Conservation (phyloP, 92 coral and sea anemone species). For the Epizoanthus stellaris region DNA sequence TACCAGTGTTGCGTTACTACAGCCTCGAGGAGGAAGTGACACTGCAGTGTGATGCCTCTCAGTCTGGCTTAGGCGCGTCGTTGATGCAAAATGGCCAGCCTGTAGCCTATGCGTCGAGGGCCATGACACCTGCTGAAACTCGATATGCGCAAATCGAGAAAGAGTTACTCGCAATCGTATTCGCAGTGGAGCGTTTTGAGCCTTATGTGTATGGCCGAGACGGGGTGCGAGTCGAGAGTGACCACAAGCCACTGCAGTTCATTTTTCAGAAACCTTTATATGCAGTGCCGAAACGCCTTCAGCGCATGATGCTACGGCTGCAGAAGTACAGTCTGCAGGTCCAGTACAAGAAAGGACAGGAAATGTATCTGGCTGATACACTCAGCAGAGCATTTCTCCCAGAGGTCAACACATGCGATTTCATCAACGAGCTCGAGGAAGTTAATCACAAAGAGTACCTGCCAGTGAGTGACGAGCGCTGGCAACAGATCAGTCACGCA, state of each 20-base stretch:
- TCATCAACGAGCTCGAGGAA: constrained; percentile 34
- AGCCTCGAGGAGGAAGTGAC: constrained; percentile 34
- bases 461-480: constrained; percentile 54
- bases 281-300: constrained; percentile 35
- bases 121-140: background rate
- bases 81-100: constrained; percentile 27
- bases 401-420: constrained; percentile 29
- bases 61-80: constrained; percentile 18
- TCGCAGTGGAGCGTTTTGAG: constrained; percentile 35
- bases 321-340: constrained; percentile 37
- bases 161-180: constrained; percentile 15
- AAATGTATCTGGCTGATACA: constrained; percentile 49
- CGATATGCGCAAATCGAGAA: constrained; percentile 31
- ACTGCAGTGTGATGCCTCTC: constrained; percentile 27
- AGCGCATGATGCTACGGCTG: constrained; percentile 41
- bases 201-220: constrained; percentile 40
- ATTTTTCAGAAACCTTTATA: constrained; percentile 21
- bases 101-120: constrained; percentile 22
- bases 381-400: constrained; percentile 40
- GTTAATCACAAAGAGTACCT: constrained; percentile 43
- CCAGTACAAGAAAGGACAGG: constrained; percentile 43
- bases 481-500: constrained; percentile 61
- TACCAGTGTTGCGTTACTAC: constrained; percentile 34
- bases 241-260: constrained; percentile 41
- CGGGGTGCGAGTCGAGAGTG: background rate